Percentiles rank a stretch among this genome's conserved stretches.
These are phyloP conservation scores for Leucozona laternaria DNA, from an alignment of 2,888 invertebrate genomes.

Conservation along the genomic window DNA sequence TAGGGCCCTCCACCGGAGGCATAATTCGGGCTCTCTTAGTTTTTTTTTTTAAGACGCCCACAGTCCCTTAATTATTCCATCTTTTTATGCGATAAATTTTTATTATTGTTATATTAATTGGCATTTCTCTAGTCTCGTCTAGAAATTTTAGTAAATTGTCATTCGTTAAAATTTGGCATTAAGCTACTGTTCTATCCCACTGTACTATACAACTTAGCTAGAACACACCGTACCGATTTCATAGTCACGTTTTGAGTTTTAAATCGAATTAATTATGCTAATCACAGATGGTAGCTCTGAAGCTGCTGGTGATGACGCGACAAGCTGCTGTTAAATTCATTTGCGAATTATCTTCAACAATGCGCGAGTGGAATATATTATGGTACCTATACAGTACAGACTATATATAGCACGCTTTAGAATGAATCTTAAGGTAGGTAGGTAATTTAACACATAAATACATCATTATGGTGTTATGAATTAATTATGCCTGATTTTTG, in stretches of 20 bases:
- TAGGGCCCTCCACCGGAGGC: too few relatives aligned
- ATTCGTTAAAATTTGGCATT: neutral
- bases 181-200: neutral
- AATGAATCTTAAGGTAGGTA: constrained; percentile 50
- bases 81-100: too few relatives aligned
- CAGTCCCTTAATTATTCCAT: too few relatives aligned
- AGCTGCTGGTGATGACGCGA: constrained; percentile 39
- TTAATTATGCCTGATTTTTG: constrained; percentile 50
- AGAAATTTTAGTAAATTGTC: neutral
- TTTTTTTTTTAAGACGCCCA: too few relatives aligned
- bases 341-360: constrained; percentile 65
- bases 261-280: constrained; percentile 73
- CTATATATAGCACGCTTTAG: constrained; percentile 13
- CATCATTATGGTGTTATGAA: constrained; percentile 49
- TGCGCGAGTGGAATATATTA: constrained; percentile 70
- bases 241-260: constrained; percentile 64
- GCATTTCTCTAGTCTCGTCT: too few relatives aligned
- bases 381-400: neutral
- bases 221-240: constrained; percentile 15
- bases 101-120: too few relatives aligned
- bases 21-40: too few relatives aligned
- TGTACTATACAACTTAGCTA: neutral
- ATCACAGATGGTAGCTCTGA: constrained; percentile 51
- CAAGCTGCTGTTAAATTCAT: constrained; percentile 53
- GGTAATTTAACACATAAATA: constrained; percentile 59